Base-by-base conservation (phyloP, 2,888 invertebrate genomes). In the Perizoma affinitatum region DNA sequence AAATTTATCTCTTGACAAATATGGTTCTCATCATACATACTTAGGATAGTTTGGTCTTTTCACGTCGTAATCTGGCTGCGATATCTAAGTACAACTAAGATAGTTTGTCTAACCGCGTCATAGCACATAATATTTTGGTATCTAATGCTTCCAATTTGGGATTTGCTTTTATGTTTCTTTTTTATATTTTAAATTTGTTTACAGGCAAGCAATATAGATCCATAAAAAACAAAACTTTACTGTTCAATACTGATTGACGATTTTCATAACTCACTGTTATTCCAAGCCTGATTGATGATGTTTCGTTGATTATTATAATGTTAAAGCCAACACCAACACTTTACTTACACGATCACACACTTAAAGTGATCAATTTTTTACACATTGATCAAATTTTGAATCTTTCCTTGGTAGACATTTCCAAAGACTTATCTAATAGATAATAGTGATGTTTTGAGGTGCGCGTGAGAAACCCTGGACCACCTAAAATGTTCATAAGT, bases 401-500 rank as follows among this genome's bases (percentile, higher is more conserved):
- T 2, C 1, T 22, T 22, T 3, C 1, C 22, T 22, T 2, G 3
- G 22, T n/a, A n/a, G 22, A 22, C 22, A 3, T 22, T 3, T 22
- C 22, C 22, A 22, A 22, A 22, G 22, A 1, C 22, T 22, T 22
- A 22, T 22, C 3, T 22, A 22, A 22, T 22, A 44, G 44, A 44
- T 34, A 10, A 9, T 5, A 46, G 1, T 9, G 9, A 34, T 34
- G 34, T 34, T 46, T 9, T 42, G 7, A 42, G 4, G 35, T 5
- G n/a, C 11, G 8, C 74, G 75, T 77, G 77, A 70, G 72, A 78
- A 75, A 61, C 42, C 50, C 57, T 60, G 58, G 71, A 74, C 70
- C 71, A 66, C 68, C 66, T 72, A 66, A 72, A 63, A 74, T 71
- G 70, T 66, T 72, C 72, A 75, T 73, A 70, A 69, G 69, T 69